A percentile compares a stretch with the other conserved stretches of the same genome.
Conservation (phyloP, 2,888 invertebrate species). For the Noctuana brunneofusca region DNA sequence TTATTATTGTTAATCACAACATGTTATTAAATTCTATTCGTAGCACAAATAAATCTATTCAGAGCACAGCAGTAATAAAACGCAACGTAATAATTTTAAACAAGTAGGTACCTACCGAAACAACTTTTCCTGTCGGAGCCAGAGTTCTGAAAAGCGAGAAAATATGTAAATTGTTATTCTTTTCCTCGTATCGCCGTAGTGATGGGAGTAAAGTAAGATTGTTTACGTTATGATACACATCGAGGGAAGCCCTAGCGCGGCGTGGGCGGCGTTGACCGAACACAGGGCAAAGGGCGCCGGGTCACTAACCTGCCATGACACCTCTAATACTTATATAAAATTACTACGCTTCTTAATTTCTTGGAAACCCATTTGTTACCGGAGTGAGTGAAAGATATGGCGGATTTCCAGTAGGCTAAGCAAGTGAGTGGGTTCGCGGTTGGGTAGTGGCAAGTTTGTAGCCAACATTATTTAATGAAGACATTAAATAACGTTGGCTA, state of each 20-base stretch:
- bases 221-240: conserved; percentile 21
- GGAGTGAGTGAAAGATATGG: too few relatives aligned
- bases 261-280: conserved; percentile 44
- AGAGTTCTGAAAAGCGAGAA: background rate
- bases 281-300: conserved; percentile 45
- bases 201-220: conserved; percentile 13
- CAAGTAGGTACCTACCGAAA: too few relatives aligned
- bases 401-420: too few relatives aligned
- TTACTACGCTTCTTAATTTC: conserved; percentile 4
- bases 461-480: too few relatives aligned
- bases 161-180: background rate
- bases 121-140: background rate
- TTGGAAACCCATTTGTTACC: conserved; percentile 1
- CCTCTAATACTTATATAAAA: conserved; percentile 22
- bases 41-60: too few relatives aligned
- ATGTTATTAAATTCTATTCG: too few relatives aligned
- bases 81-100: background rate
- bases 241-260: conserved; percentile 40
- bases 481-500: too few relatives aligned
- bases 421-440: too few relatives aligned
- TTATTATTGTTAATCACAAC: too few relatives aligned
- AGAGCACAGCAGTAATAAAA: background rate
- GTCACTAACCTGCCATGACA: conserved; percentile 50
- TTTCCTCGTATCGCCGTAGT: conserved; percentile 10
- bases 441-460: too few relatives aligned